Base-by-base conservation (phyloP, 2,113 vertebrate species). In the Alligator mississippiensis region DNA sequence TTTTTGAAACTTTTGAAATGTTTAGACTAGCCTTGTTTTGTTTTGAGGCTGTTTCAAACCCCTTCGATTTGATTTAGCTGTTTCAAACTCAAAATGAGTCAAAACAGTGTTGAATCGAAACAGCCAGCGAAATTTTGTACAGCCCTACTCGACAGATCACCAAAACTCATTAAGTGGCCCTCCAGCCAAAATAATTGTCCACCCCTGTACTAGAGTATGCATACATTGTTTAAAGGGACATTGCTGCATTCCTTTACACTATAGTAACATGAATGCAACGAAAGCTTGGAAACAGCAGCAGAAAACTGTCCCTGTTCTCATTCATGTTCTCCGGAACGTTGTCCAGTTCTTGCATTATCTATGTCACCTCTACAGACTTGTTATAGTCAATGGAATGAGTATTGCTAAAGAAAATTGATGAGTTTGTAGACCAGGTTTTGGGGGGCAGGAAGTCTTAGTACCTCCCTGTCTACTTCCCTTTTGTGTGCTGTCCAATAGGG, bases 261-360 rank as follows among this genome's bases (percentile, higher is more conserved):
- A 87, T 86, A 83, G 21, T 30, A 11, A 25, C 38, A 47, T 82
- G 78, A 47, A 90, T 18, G 62, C 62, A 88, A 62, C 77, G 27
- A 91, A 82, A 82, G 47, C 66, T 91, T 78, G 90, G 86, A 93
- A 68, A 61, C 27, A 94, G 55, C 28, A 47, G 76, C 17, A 17
- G 81, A 62, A 94, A 62, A 87, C 91, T 82, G 63, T 93, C 91
- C 93, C 62, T 4, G 0, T 58, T 87, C 55, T 18, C 19, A 13
- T 15, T 77, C 30, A 30, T 76, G 11, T 25, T 17, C 6, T 38
- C 47, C 27, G 74, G 47, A 55, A 9, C 24, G 21, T 38, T 77
- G 75, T 54, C 64, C 21, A 9, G 1, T 0, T 80, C 82, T 94
- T 11, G 0, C 0, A 0, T 72, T 75, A 38, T 60, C 77, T 6